Evolutionary conservation across 2,888 invertebrate species (phyloP).

Genomic region (Leptinotarsa haldemani): DNA sequence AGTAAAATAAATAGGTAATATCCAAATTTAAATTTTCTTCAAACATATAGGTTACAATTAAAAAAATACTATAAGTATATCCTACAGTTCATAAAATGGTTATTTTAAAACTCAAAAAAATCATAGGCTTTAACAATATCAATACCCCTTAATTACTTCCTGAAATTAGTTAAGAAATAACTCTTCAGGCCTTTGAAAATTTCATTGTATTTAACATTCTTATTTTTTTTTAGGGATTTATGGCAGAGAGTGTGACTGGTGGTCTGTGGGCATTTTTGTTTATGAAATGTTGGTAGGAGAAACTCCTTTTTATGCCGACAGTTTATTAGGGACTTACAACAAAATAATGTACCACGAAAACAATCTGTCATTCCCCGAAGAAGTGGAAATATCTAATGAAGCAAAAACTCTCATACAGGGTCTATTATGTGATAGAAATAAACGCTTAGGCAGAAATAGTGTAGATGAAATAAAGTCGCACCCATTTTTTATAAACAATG

Average conservation of each 20-base stretch:
- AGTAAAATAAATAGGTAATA: too few species aligned
- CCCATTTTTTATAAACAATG: conserved; percentile 95
- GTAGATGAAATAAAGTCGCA: conserved; percentile 95
- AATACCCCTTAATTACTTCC: too few species aligned
- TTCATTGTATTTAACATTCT: neutral
- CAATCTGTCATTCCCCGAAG: conserved; percentile 94
- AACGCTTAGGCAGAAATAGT: conserved; percentile 74
- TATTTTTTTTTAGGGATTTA: conserved; percentile 72
- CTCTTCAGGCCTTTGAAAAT: too few species aligned
- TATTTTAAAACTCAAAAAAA: too few species aligned
- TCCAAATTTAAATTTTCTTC: too few species aligned
- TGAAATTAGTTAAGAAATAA: too few species aligned
- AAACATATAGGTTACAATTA: too few species aligned
- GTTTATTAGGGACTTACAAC: conserved; percentile 95
- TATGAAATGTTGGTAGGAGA: conserved; percentile 99
- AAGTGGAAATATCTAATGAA: conserved; percentile 90
- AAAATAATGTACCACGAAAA: conserved; percentile 99
- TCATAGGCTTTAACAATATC: too few species aligned
- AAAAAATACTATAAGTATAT: too few species aligned
- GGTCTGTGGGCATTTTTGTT: conserved; percentile 98
- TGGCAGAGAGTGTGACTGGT: conserved; percentile 98
- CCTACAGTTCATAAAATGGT: too few species aligned
- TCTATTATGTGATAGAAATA: conserved; percentile 88
- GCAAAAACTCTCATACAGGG: conserved; percentile 92
- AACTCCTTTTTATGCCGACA: conserved; percentile 99